Evolutionary conservation across 2,797 vertebrate genomes (phyloP).

Genomic region (Leptatherina wallacei): DNA sequence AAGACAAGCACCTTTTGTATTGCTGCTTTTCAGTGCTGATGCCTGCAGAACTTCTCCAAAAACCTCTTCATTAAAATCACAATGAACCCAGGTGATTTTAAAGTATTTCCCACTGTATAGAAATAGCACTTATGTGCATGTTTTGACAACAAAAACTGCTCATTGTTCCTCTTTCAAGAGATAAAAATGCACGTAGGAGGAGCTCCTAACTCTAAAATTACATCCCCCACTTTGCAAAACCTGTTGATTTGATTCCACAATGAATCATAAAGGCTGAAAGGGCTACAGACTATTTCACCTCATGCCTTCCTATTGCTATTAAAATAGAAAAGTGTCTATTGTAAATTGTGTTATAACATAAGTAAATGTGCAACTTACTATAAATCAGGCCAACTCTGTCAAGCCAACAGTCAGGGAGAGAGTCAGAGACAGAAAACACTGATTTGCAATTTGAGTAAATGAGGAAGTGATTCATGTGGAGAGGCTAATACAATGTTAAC

Average conservation of each 20-base stretch:
- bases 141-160: neutral
- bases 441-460: slow-evolving; percentile 23
- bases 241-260: neutral
- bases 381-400: neutral
- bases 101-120: neutral
- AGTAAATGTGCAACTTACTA: neutral
- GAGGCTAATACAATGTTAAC: slow-evolving; percentile 29
- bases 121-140: neutral
- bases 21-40: slow-evolving; percentile 30
- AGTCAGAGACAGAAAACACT: neutral
- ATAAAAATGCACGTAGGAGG: slow-evolving; percentile 8
- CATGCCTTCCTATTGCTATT: neutral
- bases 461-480: slow-evolving; percentile 47
- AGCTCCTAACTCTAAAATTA: neutral
- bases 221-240: neutral
- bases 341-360: neutral
- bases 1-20: slow-evolving; percentile 48
- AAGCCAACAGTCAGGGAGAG: neutral
- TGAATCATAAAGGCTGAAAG: neutral
- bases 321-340: neutral
- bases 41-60: slow-evolving; percentile 10
- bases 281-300: neutral
- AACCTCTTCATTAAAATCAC: slow-evolving; percentile 16
- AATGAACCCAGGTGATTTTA: slow-evolving; percentile 13
- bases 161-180: neutral